Evolutionary conservation across 2,888 invertebrate genomes (phyloP), one percentile per base, ranked within the genome.

Genomic region (Dicyrtoma fusca): DNA sequence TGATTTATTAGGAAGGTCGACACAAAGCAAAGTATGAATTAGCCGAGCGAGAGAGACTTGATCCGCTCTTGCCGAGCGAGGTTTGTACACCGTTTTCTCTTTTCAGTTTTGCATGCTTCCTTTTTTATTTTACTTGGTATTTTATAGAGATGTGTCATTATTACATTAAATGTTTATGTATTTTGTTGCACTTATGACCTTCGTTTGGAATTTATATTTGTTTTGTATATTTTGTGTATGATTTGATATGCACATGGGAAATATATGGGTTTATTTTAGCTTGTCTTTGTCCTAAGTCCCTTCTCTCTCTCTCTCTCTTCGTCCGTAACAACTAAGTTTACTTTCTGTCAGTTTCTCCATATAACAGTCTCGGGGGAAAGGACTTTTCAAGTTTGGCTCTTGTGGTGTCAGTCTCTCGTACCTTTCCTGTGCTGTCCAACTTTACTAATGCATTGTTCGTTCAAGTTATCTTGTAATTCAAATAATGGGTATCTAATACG

Each of bases 21-120:
- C 78, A 80, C 80, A 80, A 79, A 75, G 80, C 75, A 77, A 80
- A 77, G 76, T 80, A 80, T 79, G 80, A 80, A 62, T 75, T 80
- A 76, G 80, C 80, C 57, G 79, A 78, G 73, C 77, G 80, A 77
- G 79, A 80, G 78, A 78, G 79, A 74, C 79, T 79, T 71, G 79
- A 80, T 77, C 78, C 80, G 70, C 77, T 78, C 74, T 75, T 80
- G 73, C 74, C 75, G 55, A 77, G 76, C 73, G 79, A 80, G 80
- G 80, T 80, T 79, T 77, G 80, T 80, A 73, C 73, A 62, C 63
- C 49, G 61, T 71, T 75, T 74, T 75, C 57, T 63, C 57, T 75
- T 71, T 72, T 74, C 65, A 61, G 65, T 74, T 74, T 55, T 73
- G 45, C 57, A 57, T 68, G 57, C 21, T 44, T n/a, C 13, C 44